Evolutionary conservation across 2,888 invertebrate genomes (phyloP).

Genomic region (Sminthurides aquaticus): DNA sequence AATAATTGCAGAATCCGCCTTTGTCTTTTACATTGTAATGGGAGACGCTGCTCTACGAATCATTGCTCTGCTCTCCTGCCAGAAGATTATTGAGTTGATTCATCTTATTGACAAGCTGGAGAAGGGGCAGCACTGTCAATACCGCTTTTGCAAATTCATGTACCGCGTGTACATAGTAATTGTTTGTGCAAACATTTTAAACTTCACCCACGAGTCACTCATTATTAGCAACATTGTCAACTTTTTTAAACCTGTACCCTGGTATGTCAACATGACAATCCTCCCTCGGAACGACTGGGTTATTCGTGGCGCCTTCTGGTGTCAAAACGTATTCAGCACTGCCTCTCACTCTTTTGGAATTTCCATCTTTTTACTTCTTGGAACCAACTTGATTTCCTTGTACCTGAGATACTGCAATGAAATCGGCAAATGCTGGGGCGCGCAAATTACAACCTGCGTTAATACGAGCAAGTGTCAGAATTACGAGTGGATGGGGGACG

Average conservation of each 20-base stretch:
- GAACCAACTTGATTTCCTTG: slow-evolving; percentile 13
- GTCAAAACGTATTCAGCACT: slow-evolving; percentile 5
- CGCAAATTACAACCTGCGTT: neutral
- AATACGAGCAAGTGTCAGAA: neutral
- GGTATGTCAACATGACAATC: slow-evolving; percentile 1
- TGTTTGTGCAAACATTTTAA: slow-evolving; percentile 3
- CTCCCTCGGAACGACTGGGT: slow-evolving; percentile 13
- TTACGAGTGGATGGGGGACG: slow-evolving; percentile 10
- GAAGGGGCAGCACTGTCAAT: neutral
- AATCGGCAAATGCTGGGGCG: slow-evolving; percentile 11
- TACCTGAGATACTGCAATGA: slow-evolving; percentile 7
- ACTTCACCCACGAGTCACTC: slow-evolving; percentile 7
- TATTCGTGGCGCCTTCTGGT: slow-evolving; percentile 10
- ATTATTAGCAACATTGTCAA: slow-evolving; percentile 10
- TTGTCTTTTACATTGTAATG: slow-evolving; percentile 4
- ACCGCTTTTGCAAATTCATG: slow-evolving; percentile 8
- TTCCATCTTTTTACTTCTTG: slow-evolving; percentile 6
- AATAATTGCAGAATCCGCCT: slow-evolving; percentile 9
- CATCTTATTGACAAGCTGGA: neutral
- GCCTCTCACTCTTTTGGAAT: neutral
- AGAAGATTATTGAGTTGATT: slow-evolving; percentile 1
- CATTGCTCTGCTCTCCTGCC: neutral
- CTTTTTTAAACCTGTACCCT: slow-evolving; percentile 5
- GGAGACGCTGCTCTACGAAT: slow-evolving; percentile 8
- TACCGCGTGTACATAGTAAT: slow-evolving; percentile 1